Conservation (phyloP, 2,113 vertebrate species). For the Hemiscyllium ocellatum region DNA sequence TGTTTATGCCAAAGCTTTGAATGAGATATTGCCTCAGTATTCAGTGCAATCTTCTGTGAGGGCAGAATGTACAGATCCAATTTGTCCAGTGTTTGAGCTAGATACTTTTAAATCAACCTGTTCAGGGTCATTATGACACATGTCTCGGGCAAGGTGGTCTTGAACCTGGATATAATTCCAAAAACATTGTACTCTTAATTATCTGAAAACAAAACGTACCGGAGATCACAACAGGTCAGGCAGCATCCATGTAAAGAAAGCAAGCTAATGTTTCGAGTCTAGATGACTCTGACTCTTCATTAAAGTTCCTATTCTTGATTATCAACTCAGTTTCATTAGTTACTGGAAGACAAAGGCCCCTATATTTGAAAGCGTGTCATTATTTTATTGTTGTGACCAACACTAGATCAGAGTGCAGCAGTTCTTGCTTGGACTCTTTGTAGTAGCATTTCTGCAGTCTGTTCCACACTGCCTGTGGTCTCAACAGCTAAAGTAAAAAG, state of each 20-base stretch:
- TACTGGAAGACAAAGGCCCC: not conserved
- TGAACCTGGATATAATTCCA: too few relatives aligned
- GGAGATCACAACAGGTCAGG: too few relatives aligned
- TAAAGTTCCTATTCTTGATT: not conserved
- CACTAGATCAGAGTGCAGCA: not conserved
- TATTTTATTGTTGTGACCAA: not conserved
- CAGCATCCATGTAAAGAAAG: too few relatives aligned
- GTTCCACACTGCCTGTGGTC: not conserved
- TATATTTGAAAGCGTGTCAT: not conserved
- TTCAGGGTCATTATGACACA: too few relatives aligned
- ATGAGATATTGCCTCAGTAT: not conserved
- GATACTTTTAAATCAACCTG: too few relatives aligned
- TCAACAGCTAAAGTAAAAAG: too few relatives aligned
- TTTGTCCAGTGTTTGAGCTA: not conserved
- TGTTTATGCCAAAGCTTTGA: too few relatives aligned
- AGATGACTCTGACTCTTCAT: too few relatives aligned
- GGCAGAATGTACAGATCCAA: not conserved
- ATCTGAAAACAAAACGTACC: too few relatives aligned
- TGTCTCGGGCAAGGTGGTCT: too few relatives aligned
- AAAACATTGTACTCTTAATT: not conserved
- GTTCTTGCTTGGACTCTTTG: not conserved
- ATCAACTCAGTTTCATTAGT: not conserved
- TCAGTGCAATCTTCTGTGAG: not conserved
- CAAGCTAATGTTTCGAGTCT: too few relatives aligned
- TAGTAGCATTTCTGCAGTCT: not conserved